Evolutionary conservation across 2,888 invertebrate species (phyloP).

Genomic region (Callyntrura guangdongensis): DNA sequence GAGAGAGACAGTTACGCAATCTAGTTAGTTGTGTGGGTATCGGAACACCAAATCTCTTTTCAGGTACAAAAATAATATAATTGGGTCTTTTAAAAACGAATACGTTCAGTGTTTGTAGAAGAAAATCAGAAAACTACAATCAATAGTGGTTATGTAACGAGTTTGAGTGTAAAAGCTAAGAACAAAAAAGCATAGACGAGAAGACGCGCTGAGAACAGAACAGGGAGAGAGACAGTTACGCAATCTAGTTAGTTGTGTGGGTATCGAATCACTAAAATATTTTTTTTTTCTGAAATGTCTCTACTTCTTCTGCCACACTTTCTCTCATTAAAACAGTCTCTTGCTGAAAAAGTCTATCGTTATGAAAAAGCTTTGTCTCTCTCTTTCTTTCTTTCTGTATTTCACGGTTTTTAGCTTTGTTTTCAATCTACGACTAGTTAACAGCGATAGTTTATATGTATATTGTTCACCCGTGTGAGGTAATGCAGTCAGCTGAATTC

Average conservation of each 20-base stretch:
- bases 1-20: not conserved
- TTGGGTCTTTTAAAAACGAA: not conserved
- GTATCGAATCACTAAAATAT: constrained; percentile 5
- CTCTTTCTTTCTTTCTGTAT: not conserved
- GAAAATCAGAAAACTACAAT: constrained; percentile 10
- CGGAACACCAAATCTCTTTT: not conserved
- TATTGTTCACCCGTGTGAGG: not conserved
- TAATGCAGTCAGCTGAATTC: constrained; percentile 13
- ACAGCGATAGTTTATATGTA: not conserved
- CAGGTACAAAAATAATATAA: not conserved
- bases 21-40: constrained; percentile 11
- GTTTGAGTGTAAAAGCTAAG: not conserved
- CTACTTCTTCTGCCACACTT: not conserved
- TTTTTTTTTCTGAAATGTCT: not conserved
- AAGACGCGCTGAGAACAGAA: no score
- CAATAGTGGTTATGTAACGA: not conserved
- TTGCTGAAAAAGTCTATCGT: constrained; percentile 34
- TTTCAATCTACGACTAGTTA: not conserved
- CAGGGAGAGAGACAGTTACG: not conserved
- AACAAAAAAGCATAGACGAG: not conserved
- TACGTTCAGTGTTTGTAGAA: not conserved
- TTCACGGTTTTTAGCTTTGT: constrained; percentile 33
- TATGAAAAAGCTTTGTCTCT: constrained; percentile 37
- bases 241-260: not conserved
- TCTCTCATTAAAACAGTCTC: not conserved